phyloP scores from a whole-genome alignment of 2,113 vertebrate genomes.

The Ochotona curzoniae region DNA sequence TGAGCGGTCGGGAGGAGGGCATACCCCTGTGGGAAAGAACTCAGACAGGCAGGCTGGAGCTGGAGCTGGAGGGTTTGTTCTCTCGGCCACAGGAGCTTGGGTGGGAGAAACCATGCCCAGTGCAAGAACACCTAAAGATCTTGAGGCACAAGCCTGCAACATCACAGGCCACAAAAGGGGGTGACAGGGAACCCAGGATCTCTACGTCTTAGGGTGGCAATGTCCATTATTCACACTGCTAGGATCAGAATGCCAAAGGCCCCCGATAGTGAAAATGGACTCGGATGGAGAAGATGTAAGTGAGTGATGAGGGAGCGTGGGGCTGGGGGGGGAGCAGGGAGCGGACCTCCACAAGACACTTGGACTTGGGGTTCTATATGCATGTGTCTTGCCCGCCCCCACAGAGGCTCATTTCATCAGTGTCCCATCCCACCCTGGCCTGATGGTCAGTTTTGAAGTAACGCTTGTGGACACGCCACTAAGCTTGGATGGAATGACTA shows the following conservation, averaged over 20 bases:
- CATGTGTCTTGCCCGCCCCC: neutral
- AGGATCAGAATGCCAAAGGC: neutral
- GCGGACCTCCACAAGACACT: neutral
- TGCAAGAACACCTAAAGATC: neutral
- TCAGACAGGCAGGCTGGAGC: neutral
- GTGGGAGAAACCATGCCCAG: neutral
- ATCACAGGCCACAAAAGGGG: neutral
- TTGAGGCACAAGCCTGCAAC: neutral
- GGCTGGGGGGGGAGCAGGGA: neutral
- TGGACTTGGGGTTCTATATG: neutral
- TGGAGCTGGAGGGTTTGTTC: neutral
- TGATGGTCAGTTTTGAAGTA: neutral
- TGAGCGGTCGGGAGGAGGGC: neutral
- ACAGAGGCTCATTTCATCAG: neutral
- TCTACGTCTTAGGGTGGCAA: neutral
- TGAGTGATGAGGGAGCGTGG: rapidly evolving
- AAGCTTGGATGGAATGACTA: neutral
- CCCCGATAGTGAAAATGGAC: neutral
- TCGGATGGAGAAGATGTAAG: rapidly evolving
- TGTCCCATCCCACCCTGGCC: neutral
- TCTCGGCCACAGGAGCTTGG: neutral
- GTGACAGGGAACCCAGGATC: neutral
- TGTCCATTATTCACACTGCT: neutral
- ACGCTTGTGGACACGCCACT: neutral
- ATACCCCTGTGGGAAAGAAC: neutral